Base-by-base conservation (phyloP, 1,140 invertebrate species). In the Geopemphigus sp. region DNA sequence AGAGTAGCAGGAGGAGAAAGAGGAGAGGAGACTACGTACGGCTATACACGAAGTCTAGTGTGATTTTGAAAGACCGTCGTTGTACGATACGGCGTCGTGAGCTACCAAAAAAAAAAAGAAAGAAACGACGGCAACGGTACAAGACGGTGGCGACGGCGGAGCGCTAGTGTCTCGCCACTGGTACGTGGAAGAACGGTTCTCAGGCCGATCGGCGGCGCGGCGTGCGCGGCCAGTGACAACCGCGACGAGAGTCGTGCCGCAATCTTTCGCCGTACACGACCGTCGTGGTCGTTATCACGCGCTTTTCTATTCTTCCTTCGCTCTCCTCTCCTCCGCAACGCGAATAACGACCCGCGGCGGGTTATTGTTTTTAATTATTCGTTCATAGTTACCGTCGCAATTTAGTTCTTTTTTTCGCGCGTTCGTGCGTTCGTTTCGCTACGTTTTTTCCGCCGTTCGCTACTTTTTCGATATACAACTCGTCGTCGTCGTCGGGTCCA, bases 101-200 rank as follows among this genome's bases (percentile, higher is more conserved):
- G 74, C 32, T 45, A 39, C 57, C 32, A 29, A 29, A 61, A 78
- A 63, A 56, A 72, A 19, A 74, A 57, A 29, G n/a, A 50, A 63
- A 54, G 5, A 53, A 53, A 72, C 5, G 2, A 78, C 32, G 32
- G 32, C 32, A 72, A 74, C 74, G 57, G 57, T 63, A 63, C 57
- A 19, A 22, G 39, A 32, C 14, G 47, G 19, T 24, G 22, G 56
- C 56, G 22, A 45, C 22, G 22, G 47, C 57, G 57, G 6, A 78
- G 74, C 74, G 74, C 74, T 78, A 78, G 74, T 78, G 74, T 59
- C n/a, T n/a, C n/a, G n/a, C n/a, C n/a, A n/a, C n/a, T n/a, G n/a
- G 14, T 76, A 78, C 74, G 32, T 59, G 74, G 74, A 78, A 78
- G 74, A 78, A 78, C 74, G 74, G 74, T 78, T 78, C 57, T 78